These are phyloP conservation scores for Pyralis farinalis DNA, from an alignment of 2,888 invertebrate genomes.

Conservation along the genomic window DNA sequence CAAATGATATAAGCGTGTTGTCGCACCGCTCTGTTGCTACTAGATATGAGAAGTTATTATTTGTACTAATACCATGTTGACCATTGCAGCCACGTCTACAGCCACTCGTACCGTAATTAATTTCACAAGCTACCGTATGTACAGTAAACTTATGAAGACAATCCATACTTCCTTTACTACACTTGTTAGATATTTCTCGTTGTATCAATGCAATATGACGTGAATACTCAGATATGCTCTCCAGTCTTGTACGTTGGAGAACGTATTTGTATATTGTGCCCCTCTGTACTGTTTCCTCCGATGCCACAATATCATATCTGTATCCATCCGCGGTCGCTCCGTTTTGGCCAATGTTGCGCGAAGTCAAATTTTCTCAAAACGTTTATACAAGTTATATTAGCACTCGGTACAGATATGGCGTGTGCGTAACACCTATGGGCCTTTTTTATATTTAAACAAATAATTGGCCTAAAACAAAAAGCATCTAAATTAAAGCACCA, in stretches of 20 bases:
- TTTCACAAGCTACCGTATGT: too few relatives aligned
- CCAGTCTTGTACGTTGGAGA: slow-evolving; percentile 38
- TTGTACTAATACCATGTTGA: too few relatives aligned
- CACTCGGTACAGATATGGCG: slow-evolving; percentile 74
- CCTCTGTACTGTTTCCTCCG: slow-evolving; percentile 44
- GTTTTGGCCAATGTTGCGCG: slow-evolving; percentile 39
- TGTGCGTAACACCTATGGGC: slow-evolving; percentile 55
- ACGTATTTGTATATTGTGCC: slow-evolving; percentile 37
- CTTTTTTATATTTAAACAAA: slow-evolving; percentile 40
- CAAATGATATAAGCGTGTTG: too few relatives aligned
- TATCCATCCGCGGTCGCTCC: slow-evolving; percentile 55
- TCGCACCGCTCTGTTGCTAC: too few relatives aligned
- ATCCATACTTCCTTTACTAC: too few relatives aligned
- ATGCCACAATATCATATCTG: slow-evolving; percentile 74
- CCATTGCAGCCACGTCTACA: too few relatives aligned
- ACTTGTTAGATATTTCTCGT: slow-evolving; percentile 11
- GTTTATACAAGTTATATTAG: slow-evolving; percentile 22
- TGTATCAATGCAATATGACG: slow-evolving; percentile 12
- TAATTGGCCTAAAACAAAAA: slow-evolving; percentile 6
- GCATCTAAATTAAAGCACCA: not conserved
- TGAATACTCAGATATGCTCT: slow-evolving; percentile 43
- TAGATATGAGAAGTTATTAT: not conserved
- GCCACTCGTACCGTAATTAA: too few relatives aligned
- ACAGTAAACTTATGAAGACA: too few relatives aligned
- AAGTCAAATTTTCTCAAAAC: slow-evolving; percentile 66